Percentiles rank a stretch among this genome's conserved stretches.
These are phyloP conservation scores for Drosophila baimaii DNA, from an alignment of 1,140 invertebrate genomes.

Conservation along the genomic window DNA sequence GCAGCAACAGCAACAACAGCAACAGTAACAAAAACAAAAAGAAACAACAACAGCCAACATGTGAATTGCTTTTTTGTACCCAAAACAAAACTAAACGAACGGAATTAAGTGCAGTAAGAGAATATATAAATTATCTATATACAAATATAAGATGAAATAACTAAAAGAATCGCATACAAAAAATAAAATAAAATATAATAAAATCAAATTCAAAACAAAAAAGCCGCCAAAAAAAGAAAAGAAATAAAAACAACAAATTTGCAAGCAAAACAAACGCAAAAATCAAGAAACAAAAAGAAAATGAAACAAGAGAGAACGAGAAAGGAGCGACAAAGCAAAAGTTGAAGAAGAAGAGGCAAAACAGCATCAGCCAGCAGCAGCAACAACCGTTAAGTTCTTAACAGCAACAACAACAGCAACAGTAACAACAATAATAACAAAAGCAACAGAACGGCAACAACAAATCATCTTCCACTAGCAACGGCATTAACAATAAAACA, in stretches of 20 bases:
- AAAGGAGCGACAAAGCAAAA: constrained; percentile 1
- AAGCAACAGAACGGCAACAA: not conserved
- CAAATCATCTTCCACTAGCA: constrained; percentile 36
- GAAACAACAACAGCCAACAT: constrained; percentile 42
- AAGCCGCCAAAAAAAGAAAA: constrained; percentile 44
- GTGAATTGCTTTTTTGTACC: constrained; percentile 42
- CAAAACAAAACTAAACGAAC: constrained; percentile 39
- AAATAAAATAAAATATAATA: constrained; percentile 4
- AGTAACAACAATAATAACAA: constrained; percentile 5
- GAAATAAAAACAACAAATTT: not conserved
- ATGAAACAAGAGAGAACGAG: constrained; percentile 34
- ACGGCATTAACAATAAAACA: constrained; percentile 5
- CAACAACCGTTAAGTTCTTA: constrained; percentile 22
- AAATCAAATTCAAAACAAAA: constrained; percentile 27
- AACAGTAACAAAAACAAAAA: constrained; percentile 31
- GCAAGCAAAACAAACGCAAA: constrained; percentile 14
- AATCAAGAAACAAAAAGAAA: constrained; percentile 6
- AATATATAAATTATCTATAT: constrained; percentile 19
- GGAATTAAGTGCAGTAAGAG: constrained; percentile 33
- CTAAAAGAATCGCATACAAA: constrained; percentile 8
- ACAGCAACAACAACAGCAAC: constrained; percentile 14
- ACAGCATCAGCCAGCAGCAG: not conserved
- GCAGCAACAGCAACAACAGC: constrained; percentile 32
- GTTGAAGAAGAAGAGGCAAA: constrained; percentile 16
- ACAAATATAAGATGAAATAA: constrained; percentile 13